Evolutionary conservation across 2,113 vertebrate genomes (phyloP).

Genomic region (Origma solitaria): DNA sequence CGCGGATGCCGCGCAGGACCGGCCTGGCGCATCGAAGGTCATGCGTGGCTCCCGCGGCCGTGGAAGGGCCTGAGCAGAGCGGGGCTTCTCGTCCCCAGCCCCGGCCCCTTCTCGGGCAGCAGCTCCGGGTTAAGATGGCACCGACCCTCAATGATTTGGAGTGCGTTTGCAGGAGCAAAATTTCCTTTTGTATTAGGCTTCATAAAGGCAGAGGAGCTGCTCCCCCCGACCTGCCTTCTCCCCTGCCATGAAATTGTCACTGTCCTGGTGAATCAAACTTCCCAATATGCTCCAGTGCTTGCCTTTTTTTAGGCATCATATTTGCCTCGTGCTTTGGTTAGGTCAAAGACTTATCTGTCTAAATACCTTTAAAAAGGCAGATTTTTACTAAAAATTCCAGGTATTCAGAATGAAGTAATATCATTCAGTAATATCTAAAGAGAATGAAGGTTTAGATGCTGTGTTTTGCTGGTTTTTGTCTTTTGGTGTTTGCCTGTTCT

Average conservation of each 20-base stretch:
- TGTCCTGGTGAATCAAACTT: background rate
- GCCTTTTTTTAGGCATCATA: accelerated
- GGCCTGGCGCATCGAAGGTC: background rate
- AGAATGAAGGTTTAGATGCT: background rate
- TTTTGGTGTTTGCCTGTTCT: background rate
- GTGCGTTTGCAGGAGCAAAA: background rate
- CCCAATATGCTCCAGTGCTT: accelerated
- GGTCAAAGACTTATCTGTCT: background rate
- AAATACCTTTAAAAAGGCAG: background rate
- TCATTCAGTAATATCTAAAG: background rate
- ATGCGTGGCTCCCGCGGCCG: background rate
- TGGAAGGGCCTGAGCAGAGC: background rate
- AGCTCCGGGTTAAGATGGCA: accelerated
- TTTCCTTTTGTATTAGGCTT: background rate
- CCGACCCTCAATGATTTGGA: accelerated
- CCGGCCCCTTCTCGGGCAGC: background rate
- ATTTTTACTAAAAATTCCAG: background rate
- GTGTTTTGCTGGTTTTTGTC: background rate
- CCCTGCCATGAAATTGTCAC: background rate
- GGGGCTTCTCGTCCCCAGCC: background rate
- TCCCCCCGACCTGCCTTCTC: background rate
- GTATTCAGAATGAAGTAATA: background rate
- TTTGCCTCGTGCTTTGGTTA: background rate
- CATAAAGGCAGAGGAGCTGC: background rate
- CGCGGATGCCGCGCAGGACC: background rate